Evolutionary conservation across 2,113 vertebrate genomes (phyloP), one percentile per base, ranked within the genome.

Genomic region (Mustela lutreola): DNA sequence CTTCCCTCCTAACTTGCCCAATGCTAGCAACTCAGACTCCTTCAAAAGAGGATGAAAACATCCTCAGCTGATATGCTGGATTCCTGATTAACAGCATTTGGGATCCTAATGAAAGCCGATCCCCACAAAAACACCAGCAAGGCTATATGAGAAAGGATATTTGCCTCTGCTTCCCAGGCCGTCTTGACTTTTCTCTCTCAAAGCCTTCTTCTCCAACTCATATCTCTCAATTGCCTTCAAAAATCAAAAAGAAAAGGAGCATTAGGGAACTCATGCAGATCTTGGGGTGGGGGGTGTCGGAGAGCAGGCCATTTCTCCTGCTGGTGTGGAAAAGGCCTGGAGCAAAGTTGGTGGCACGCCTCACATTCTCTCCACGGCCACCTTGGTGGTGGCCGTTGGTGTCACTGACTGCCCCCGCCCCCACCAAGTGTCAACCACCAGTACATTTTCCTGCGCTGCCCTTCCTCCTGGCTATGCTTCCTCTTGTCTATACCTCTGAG

Each of bases 181-280:
- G 53, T 22, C 1, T 36, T 0, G 65, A 84, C 71, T 96, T 95
- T 86, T 98, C 92, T 89, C 76, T 83, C 33, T 88, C 58, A 79
- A 95, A 73, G 39, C n/a, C 60, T 56, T 97, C 84, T 98, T 98
- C 94, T 98, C 97, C 92, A 94, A 83, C 12, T 97, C 93, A 78
- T 63, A 62, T n/a, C 14, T 85, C 96, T 98, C 98, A 96, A 97
- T 95, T 48, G 71, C 95, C 89, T 98, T 98, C 62, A 98, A 96
- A 76, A 98, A 95, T 22, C 65, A n/a, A 16, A 90, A 95, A 89
- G 82, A 85, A 89, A 91, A 0, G 5, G 48, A 85, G 5, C 2
- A 10, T 95, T 95, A 97, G 79, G 24, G 24, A 78, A 78, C 36
- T 84, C 36, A 36, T 24, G 36, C 39, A 92, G 63, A 88, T 87